Evolutionary conservation across 2,113 vertebrate genomes (phyloP).

Genomic region (Cololabis saira): DNA sequence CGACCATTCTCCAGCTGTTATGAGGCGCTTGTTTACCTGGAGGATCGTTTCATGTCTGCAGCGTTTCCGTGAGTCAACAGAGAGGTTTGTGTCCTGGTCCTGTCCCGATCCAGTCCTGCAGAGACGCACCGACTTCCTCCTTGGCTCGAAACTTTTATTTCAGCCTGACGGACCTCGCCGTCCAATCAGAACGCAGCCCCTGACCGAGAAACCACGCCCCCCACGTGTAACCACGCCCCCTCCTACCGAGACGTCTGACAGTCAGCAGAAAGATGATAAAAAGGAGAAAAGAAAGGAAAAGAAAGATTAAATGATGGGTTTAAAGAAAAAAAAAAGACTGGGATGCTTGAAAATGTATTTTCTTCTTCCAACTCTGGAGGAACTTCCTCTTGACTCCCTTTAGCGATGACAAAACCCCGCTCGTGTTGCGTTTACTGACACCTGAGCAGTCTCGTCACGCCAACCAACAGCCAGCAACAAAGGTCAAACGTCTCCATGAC

Average conservation of each 20-base stretch:
- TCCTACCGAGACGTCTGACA: slow-evolving; percentile 39
- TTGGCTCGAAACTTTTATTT: slow-evolving; percentile 71
- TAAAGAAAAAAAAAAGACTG: too few relatives aligned
- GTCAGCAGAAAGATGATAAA: slow-evolving; percentile 22
- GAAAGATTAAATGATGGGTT: too few relatives aligned
- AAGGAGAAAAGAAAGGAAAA: neutral
- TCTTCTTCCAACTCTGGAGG: too few relatives aligned
- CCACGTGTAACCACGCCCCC: slow-evolving; percentile 44
- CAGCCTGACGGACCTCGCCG: slow-evolving; percentile 16
- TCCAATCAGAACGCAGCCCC: slow-evolving; percentile 76
- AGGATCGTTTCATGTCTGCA: slow-evolving; percentile 78
- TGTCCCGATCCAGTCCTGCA: slow-evolving; percentile 33
- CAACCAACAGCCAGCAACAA: too few relatives aligned
- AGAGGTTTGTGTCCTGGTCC: slow-evolving; percentile 18
- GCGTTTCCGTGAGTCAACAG: slow-evolving; percentile 50
- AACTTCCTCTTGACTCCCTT: too few relatives aligned
- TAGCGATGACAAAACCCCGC: too few relatives aligned
- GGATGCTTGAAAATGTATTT: too few relatives aligned
- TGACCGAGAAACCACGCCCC: slow-evolving; percentile 36
- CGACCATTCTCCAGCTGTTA: neutral
- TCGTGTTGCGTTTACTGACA: too few relatives aligned
- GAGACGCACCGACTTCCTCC: slow-evolving; percentile 73
- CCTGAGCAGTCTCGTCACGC: too few relatives aligned
- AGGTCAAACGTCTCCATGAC: too few relatives aligned
- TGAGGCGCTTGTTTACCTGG: slow-evolving; percentile 72